phyloP scores from a whole-genome alignment of 1,140 invertebrate species.

The Neodiprion lecontei region DNA sequence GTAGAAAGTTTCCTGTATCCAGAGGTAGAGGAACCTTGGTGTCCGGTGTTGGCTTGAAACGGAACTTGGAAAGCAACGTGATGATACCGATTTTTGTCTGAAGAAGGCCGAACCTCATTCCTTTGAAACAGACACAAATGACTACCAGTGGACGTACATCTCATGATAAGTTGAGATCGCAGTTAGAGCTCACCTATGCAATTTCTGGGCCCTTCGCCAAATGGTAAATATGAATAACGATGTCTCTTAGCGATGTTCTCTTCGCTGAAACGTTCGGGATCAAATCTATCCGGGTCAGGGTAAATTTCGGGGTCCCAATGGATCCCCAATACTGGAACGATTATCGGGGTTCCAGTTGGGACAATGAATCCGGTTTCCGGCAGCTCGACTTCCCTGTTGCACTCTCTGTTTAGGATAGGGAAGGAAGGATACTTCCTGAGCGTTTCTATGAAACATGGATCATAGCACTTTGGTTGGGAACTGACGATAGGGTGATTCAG shows the following conservation, averaged over 20 bases:
- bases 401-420: conserved; percentile 58
- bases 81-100: conserved; percentile 67
- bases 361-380: conserved; percentile 55
- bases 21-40: background rate
- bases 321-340: conserved; percentile 64
- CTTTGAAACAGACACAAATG: conserved; percentile 35
- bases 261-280: conserved; percentile 71
- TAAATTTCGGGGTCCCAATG: conserved; percentile 70
- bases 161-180: too few relatives aligned
- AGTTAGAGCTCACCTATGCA: conserved; percentile 58
- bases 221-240: conserved; percentile 60
- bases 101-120: conserved; percentile 68
- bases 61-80: conserved; percentile 52
- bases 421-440: conserved; percentile 65
- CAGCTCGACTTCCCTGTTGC: conserved; percentile 61
- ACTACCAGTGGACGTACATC: conserved; percentile 11
- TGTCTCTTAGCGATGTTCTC: conserved; percentile 53
- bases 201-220: conserved; percentile 63
- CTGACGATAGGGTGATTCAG: background rate
- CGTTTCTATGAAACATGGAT: conserved; percentile 53
- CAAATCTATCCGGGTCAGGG: conserved; percentile 70
- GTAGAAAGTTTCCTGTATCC: background rate
- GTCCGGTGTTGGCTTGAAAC: background rate
- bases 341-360: conserved; percentile 56
- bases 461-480: background rate